A percentile compares a stretch with the other conserved stretches of the same genome.
Evolutionary conservation across 2,797 vertebrate species (phyloP).

Genomic region (Uromys caudimaculatus): DNA sequence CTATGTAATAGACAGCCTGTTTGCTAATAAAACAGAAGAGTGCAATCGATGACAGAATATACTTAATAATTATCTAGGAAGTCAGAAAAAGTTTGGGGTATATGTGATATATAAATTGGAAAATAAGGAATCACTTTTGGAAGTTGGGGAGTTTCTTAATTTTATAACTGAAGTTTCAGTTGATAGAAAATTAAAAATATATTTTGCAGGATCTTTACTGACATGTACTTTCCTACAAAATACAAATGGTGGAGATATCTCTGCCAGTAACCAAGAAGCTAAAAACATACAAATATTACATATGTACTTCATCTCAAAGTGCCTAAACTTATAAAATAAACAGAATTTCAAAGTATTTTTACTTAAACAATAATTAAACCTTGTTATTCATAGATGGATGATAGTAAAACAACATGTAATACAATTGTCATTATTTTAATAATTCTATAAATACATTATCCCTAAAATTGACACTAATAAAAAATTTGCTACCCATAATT

Average conservation of each 20-base stretch:
- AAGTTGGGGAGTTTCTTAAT: not conserved
- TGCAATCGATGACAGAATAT: not conserved
- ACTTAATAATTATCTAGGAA: not conserved
- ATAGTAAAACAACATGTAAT: not conserved
- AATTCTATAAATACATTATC: not conserved
- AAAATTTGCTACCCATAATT: not conserved
- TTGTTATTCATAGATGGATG: not conserved
- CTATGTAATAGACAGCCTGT: not conserved
- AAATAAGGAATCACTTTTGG: not conserved
- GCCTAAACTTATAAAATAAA: not conserved
- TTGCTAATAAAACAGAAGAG: not conserved
- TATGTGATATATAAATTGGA: not conserved
- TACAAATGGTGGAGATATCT: not conserved
- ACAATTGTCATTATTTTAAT: not conserved
- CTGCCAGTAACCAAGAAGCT: not conserved
- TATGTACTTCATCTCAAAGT: not conserved
- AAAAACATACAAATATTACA: not conserved
- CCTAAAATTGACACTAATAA: not conserved
- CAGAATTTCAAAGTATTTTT: not conserved
- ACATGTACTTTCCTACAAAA: not conserved
- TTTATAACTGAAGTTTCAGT: not conserved
- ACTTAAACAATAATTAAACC: not conserved
- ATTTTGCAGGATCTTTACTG: not conserved
- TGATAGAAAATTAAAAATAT: slow-evolving; percentile 20
- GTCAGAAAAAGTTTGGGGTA: not conserved